Percentiles rank a stretch among this genome's conserved stretches.
phyloP scores from a whole-genome alignment of 1,140 invertebrate species.

The Elymnias hypermnestra region DNA sequence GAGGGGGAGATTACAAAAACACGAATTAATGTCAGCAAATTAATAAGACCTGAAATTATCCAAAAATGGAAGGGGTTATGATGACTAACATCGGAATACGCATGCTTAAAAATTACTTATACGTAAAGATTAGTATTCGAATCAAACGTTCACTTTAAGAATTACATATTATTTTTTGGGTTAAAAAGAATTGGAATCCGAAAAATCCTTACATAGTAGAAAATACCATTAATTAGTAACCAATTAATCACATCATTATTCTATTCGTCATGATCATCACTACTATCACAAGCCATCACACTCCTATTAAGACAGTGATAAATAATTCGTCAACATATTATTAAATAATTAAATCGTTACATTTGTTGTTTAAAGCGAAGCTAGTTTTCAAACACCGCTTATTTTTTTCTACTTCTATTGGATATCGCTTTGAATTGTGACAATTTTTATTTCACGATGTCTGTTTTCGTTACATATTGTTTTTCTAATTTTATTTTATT shows the following conservation, averaged over 20 bases:
- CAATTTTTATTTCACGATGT: background rate
- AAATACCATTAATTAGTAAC: conserved; percentile 11
- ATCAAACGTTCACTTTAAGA: too few species aligned
- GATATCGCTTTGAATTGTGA: conserved; percentile 15
- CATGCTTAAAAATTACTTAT: too few species aligned
- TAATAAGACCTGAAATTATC: background rate
- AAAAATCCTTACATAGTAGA: conserved; percentile 11
- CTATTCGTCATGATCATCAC: conserved; percentile 27
- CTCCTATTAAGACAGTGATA: conserved; percentile 51
- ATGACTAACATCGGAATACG: background rate
- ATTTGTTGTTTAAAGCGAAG: conserved; percentile 44
- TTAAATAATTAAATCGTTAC: conserved; percentile 36
- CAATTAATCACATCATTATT: conserved; percentile 18
- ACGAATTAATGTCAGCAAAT: conserved; percentile 2
- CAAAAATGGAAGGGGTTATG: background rate
- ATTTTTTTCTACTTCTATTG: conserved; percentile 14
- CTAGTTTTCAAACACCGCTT: conserved; percentile 20
- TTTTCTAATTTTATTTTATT: too few species aligned
- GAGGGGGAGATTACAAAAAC: conserved; percentile 16
- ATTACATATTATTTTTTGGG: background rate
- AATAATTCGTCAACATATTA: conserved; percentile 41
- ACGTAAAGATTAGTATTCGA: too few species aligned
- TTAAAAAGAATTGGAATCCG: conserved; percentile 18
- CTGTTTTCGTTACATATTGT: background rate
- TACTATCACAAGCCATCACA: conserved; percentile 68